Conservation (phyloP, 2,888 invertebrate species). For the Lomographa bimaculata region DNA sequence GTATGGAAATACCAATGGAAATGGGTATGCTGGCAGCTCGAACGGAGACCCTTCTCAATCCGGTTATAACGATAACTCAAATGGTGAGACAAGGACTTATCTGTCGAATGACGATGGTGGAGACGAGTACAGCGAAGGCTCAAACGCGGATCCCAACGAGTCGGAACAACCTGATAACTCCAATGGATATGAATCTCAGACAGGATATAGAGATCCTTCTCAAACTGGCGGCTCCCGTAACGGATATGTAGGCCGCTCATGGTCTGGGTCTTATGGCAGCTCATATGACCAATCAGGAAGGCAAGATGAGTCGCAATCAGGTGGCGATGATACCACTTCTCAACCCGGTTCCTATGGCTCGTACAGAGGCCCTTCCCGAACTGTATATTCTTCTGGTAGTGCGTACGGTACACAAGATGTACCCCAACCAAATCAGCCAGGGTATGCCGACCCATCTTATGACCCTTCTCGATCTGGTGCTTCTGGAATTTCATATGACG, state of each 20-base stretch:
- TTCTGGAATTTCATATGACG: too few relatives aligned
- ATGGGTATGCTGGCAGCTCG: not conserved
- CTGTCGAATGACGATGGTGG: not conserved
- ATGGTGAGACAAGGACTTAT: too few relatives aligned
- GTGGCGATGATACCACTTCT: slow-evolving; percentile 1
- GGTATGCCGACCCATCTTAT: too few relatives aligned
- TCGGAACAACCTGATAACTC: slow-evolving; percentile 2
- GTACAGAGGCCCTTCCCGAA: not conserved
- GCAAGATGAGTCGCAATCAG: slow-evolving; percentile 4
- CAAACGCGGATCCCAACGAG: slow-evolving; percentile 1
- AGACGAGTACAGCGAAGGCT: slow-evolving; percentile 2
- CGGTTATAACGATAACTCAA: slow-evolving; percentile 1
- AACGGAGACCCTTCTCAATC: slow-evolving; percentile 6
- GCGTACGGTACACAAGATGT: too few relatives aligned
- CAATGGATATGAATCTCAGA: too few relatives aligned
- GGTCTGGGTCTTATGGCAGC: slow-evolving; percentile 2
- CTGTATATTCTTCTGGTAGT: too few relatives aligned
- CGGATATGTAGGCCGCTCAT: slow-evolving; percentile 1
- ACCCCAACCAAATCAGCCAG: too few relatives aligned
- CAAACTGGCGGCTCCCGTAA: slow-evolving; percentile 4
- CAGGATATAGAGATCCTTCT: slow-evolving; percentile 6
- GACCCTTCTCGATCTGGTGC: too few relatives aligned
- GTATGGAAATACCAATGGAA: slow-evolving; percentile 1
- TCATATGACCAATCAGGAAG: not conserved
- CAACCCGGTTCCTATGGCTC: slow-evolving; percentile 6